Evolutionary conservation across 2,113 vertebrate species (phyloP).

Genomic region (Raja brachyura): DNA sequence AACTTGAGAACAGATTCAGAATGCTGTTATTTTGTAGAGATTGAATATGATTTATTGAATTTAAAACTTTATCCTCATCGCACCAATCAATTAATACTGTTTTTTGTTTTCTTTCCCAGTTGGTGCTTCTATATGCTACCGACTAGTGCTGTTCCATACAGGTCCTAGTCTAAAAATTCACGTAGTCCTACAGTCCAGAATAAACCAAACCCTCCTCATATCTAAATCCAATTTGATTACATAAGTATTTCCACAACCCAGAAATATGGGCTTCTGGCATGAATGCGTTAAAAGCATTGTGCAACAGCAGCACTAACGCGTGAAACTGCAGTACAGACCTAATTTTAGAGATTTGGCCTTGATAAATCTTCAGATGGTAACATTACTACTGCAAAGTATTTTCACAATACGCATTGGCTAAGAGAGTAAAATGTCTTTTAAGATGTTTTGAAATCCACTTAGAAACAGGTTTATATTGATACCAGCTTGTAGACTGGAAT

Average conservation of each 20-base stretch:
- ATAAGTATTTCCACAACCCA: not conserved
- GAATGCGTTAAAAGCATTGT: not conserved
- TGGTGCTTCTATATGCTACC: no score
- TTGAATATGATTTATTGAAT: not conserved
- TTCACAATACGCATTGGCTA: not conserved
- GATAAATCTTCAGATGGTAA: not conserved
- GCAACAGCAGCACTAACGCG: not conserved
- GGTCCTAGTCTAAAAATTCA: no score
- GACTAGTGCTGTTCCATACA: not conserved
- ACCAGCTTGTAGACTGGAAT: not conserved
- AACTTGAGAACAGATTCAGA: not conserved
- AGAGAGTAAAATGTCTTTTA: not conserved
- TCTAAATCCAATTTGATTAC: not conserved
- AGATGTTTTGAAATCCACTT: not conserved
- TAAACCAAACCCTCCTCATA: not conserved
- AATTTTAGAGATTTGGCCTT: not conserved
- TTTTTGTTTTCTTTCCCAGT: no score
- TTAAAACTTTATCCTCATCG: not conserved
- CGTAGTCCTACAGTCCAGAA: no score
- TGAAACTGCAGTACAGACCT: not conserved
- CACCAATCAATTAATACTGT: not conserved
- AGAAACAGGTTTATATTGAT: not conserved
- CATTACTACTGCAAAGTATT: not conserved
- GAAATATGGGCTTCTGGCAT: not conserved
- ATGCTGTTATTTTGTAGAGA: not conserved